Evolutionary conservation across 2,113 vertebrate genomes (phyloP).

Genomic region (Ciconia maguari): DNA sequence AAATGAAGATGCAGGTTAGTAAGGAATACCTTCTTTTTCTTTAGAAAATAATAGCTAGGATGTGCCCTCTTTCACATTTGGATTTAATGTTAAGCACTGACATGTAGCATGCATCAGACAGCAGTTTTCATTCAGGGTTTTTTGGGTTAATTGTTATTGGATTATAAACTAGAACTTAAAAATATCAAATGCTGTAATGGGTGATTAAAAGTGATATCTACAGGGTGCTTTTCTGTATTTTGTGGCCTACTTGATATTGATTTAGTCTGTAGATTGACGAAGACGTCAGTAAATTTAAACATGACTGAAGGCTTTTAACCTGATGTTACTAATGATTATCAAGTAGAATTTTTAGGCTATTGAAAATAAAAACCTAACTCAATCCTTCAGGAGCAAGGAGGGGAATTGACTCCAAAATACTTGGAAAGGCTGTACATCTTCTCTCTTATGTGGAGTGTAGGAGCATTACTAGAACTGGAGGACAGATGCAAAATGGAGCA

Average conservation of each 20-base stretch:
- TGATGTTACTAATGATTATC: neutral
- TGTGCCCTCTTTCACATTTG: neutral
- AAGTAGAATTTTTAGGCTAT: neutral
- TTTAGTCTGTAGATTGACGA: neutral
- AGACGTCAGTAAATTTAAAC: neutral
- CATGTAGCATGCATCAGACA: neutral
- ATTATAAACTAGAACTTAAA: neutral
- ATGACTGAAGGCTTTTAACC: neutral
- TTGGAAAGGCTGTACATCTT: conserved; percentile 90
- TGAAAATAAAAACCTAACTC: neutral
- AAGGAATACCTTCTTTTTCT: neutral
- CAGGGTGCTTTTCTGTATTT: neutral
- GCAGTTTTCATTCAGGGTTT: neutral
- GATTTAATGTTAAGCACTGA: neutral
- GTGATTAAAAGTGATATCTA: neutral
- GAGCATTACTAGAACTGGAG: conserved; percentile 85
- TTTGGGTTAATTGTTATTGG: neutral
- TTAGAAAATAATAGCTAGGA: neutral
- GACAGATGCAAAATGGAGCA: conserved; percentile 85
- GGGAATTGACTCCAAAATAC: conserved; percentile 78
- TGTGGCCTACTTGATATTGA: neutral
- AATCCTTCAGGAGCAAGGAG: conserved; percentile 81
- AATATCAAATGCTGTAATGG: neutral
- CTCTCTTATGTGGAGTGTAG: conserved; percentile 93
- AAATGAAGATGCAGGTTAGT: neutral